Base-by-base conservation (phyloP, 2,113 vertebrate species). In the Caloenas nicobarica region DNA sequence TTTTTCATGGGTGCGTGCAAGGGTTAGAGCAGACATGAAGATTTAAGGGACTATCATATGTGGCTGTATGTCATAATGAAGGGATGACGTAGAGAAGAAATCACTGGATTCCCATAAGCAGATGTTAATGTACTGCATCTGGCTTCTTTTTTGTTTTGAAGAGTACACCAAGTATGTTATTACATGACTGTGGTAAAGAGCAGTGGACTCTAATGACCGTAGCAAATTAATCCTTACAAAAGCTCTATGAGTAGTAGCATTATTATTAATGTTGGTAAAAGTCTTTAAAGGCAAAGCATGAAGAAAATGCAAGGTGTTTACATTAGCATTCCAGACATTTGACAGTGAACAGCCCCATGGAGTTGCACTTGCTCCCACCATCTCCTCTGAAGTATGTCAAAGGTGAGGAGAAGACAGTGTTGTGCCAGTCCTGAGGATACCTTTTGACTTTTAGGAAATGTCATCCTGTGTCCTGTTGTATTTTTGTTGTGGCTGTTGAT, bases 201-300 rank as follows among this genome's bases (percentile, higher is more conserved):
- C 76, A 76, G 60, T 86, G 44, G 77, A 73, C 50, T 82, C 34
- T 87, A 96, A 89, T 89, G 89, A 91, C 76, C 76, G 29, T 57
- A 88, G 81, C 72, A 94, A 95, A 91, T 94, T 92, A 94, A 91
- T 78, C 77, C 92, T 96, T 93, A 74, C 60, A 90, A 93, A 92
- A 94, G 40, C 80, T 74, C 60, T 58, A 1, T 86, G 95, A 91
- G 77, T 84, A 84, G 88, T 36, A 74, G 12, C 88, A 48, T 84
- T 88, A 83, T 65, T 95, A 95, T 58, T 80, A 83, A 89, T 71
- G 60, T 62, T 88, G 87, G 68, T 38, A 95, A 72, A 94, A 82
- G 36, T 82, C 65, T 96, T 92, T 74, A 58, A 86, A 85, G 91
- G 56, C 40, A 56, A 92, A 93, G 81, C 38, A 79, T 42, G 60